phyloP scores from a whole-genome alignment of 1,140 invertebrate genomes.

The Aphaenogaster floridana region DNA sequence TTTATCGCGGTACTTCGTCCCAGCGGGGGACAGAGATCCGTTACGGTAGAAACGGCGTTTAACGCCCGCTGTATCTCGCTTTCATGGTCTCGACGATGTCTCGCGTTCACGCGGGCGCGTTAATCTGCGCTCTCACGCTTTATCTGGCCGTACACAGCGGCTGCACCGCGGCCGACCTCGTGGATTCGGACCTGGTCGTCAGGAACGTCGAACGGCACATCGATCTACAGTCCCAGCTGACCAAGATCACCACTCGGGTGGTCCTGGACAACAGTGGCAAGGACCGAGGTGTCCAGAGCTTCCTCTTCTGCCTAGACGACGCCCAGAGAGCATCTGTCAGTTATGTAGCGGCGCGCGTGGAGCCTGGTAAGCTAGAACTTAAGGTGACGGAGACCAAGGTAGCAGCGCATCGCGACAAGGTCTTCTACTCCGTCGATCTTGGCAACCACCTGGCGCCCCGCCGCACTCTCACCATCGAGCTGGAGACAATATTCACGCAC shows the following conservation, averaged over 20 bases:
- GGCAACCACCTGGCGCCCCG: constrained; percentile 89
- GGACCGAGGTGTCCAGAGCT: constrained; percentile 88
- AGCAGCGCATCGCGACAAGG: constrained; percentile 85
- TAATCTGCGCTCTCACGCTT: constrained; percentile 59
- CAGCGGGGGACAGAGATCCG: neutral
- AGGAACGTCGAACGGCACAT: constrained; percentile 95
- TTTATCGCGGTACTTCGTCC: neutral
- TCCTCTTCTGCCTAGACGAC: constrained; percentile 91
- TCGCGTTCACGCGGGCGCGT: neutral
- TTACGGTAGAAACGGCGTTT: neutral
- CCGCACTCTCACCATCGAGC: constrained; percentile 88
- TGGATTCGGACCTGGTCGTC: constrained; percentile 88
- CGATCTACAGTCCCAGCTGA: constrained; percentile 95
- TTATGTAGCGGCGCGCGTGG: constrained; percentile 91
- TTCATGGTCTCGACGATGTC: constrained; percentile 34
- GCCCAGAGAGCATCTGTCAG: constrained; percentile 90
- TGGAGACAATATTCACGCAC: constrained; percentile 93
- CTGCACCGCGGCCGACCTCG: constrained; percentile 36
- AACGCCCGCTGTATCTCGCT: too few relatives aligned
- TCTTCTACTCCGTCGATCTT: constrained; percentile 89
- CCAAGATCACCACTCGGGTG: constrained; percentile 93
- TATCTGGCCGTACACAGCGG: neutral
- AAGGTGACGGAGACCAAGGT: constrained; percentile 88
- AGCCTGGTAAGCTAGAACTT: constrained; percentile 89
- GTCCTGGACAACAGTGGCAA: constrained; percentile 94